Percentiles rank a stretch among this genome's conserved stretches.
These are phyloP conservation scores for Pantelozetes paolii DNA, from an alignment of 2,888 invertebrate species.

Conservation along the genomic window DNA sequence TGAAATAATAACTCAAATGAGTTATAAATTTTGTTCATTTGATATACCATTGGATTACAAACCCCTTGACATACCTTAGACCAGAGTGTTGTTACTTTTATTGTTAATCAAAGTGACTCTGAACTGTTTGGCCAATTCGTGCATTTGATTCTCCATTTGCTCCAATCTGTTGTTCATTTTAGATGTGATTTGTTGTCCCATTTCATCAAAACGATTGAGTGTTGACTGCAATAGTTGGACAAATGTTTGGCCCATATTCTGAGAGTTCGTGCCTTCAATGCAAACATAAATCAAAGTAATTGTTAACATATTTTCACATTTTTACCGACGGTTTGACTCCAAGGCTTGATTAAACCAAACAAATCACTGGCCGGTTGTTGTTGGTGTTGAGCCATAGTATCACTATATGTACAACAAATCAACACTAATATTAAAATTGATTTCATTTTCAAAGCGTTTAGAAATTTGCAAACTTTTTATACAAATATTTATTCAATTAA, in stretches of 20 bases:
- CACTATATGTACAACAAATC: neutral
- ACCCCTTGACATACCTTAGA: no score
- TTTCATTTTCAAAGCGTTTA: neutral
- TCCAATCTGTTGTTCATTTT: neutral
- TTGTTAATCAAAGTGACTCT: neutral
- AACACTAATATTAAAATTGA: neutral
- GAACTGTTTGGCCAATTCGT: neutral
- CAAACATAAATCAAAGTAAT: neutral
- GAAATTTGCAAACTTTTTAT: no score
- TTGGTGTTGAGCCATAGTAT: neutral
- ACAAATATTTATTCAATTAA: no score
- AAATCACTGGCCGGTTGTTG: neutral
- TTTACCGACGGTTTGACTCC: neutral
- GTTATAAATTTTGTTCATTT: no score
- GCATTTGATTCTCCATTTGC: neutral
- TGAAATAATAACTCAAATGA: no score
- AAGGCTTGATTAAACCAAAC: neutral
- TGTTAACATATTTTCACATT: neutral
- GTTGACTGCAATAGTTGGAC: neutral
- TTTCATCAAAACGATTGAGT: neutral
- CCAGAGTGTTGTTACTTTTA: neutral
- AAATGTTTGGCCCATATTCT: neutral
- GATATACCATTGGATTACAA: no score
- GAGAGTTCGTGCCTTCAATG: neutral
- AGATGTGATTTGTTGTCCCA: neutral